Evolutionary conservation across 2,888 invertebrate species (phyloP), one percentile per base, ranked within the genome.

Genomic region (Adineta ricciae): DNA sequence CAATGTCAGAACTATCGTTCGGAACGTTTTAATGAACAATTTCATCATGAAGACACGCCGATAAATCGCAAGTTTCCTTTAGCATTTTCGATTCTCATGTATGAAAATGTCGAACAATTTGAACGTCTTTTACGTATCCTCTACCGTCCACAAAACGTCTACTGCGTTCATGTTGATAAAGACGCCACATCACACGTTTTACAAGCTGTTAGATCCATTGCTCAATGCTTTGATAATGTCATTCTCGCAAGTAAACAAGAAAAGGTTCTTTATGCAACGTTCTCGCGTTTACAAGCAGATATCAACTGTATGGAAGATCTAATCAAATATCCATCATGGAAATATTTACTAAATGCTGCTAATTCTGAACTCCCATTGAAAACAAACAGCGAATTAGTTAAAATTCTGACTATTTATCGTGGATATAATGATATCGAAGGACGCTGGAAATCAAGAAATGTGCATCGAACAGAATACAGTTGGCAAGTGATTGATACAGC

Each of bases 311-410:
- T 90, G 89, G 54, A 87, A 38, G 89, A 90, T 85, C 87, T 89
- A 24, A 64, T 89, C 14, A 86, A 78, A 41, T 78, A 78, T 78
- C n/a, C 78, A 78, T 41, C 38, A n/a, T 90, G 90, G 90, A 88
- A 88, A 83, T 90, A 90, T 87, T 88, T 90, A 72, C 87, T 90
- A n/a, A 90, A 90, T 86, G 86, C 89, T 24, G 89, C 90, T 9
- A 89, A 89, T 72, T 89, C 89, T 84, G 88, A 90, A 32, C 89
- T 89, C 87, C 90, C 90, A 9, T 85, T 90, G 32, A 90, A 88
- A 87, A 90, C 90, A 11, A 90, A 89, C 86, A 84, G 86, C 41
- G 90, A 91, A 87, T 87, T 91, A 52, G 90, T 90, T 21, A 87
- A 88, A 86, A 89, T 90, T 73, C 87, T 90, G 41, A 88, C 88